Base-by-base conservation (phyloP, 2,113 vertebrate genomes). In the Ifrita kowaldi region DNA sequence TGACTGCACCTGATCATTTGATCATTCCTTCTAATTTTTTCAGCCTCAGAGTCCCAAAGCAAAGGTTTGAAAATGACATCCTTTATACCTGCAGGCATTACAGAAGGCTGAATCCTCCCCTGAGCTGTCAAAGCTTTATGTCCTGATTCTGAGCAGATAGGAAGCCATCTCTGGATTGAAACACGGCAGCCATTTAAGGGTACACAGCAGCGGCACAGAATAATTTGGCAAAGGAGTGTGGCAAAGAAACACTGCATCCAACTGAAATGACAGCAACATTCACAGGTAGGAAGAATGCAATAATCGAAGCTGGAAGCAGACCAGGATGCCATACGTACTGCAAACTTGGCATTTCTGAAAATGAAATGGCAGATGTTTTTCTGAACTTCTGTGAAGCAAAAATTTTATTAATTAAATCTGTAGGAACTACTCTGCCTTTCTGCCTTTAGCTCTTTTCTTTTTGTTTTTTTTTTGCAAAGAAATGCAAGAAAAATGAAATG, bases 281-380 rank as follows among this genome's bases (percentile, higher is more conserved):
- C 68, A 69, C 77, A 94, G 93, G 87, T 96, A 93, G 79, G 39
- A 97, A 93, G 55, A 95, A 94, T 64, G 70, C 11, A 90, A 93
- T 94, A 90, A 95, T 91, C 35, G 55, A 73, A 53, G 8, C 64
- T 95, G 91, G 69, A 88, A 89, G 50, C 33, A 87, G 64, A 70
- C 68, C 82, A 94, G 82, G 53, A 90, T 91, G 80, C 73, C 63
- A 57, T 84, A 84, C 57, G n/a, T 90, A 55, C 20, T 95, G 39
- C 62, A 90, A 74, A 84, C n/a, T 52, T 89, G 84, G 82, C 53
- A 84, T 71, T 75, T 93, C 73, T 90, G 69, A 90, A 83, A 95
- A 92, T 52, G 33, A 96, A 96, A 74, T 76, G 90, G 74, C 93
- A 97, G 87, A 90, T 92, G 68, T 67, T 90, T 74, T 73, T 90